Percentiles rank a stretch among this genome's conserved stretches.
These are phyloP conservation scores for Dugesia japonica DNA, from an alignment of 2,888 invertebrate species.

Conservation along the genomic window DNA sequence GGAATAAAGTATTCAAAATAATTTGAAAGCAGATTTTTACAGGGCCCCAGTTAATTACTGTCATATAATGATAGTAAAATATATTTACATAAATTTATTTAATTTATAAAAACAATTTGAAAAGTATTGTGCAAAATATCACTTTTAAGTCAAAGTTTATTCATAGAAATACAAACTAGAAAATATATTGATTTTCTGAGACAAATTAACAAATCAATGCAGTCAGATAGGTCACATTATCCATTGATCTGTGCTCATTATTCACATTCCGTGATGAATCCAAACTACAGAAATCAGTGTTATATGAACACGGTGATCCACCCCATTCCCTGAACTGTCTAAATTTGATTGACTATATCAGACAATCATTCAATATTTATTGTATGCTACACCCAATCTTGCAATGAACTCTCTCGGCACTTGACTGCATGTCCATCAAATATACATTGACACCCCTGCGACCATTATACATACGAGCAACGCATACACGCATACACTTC, in stretches of 20 bases:
- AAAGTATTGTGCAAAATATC: no score
- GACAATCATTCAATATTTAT: slow-evolving; percentile 20
- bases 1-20: no score
- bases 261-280: slow-evolving; percentile 20
- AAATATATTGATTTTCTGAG: slow-evolving; percentile 20
- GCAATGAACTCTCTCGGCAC: slow-evolving; percentile 1
- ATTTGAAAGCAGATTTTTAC: no score
- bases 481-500: background rate
- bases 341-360: slow-evolving; percentile 13
- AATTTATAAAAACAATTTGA: no score
- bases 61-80: no score
- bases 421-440: slow-evolving; percentile 20
- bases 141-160: no score
- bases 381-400: slow-evolving; percentile 6
- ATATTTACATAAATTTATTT: no score
- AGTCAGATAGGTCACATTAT: slow-evolving; percentile 20
- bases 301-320: slow-evolving; percentile 2
- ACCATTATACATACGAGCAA: background rate
- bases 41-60: no score
- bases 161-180: background rate
- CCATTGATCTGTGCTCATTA: slow-evolving; percentile 20
- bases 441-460: slow-evolving; percentile 20
- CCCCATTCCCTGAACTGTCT: background rate
- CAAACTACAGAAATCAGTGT: slow-evolving; percentile 15
- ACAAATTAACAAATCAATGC: slow-evolving; percentile 14